Evolutionary conservation across 2,113 vertebrate species (phyloP), one percentile per base, ranked within the genome.

Genomic region (Pteruthius melanotis): DNA sequence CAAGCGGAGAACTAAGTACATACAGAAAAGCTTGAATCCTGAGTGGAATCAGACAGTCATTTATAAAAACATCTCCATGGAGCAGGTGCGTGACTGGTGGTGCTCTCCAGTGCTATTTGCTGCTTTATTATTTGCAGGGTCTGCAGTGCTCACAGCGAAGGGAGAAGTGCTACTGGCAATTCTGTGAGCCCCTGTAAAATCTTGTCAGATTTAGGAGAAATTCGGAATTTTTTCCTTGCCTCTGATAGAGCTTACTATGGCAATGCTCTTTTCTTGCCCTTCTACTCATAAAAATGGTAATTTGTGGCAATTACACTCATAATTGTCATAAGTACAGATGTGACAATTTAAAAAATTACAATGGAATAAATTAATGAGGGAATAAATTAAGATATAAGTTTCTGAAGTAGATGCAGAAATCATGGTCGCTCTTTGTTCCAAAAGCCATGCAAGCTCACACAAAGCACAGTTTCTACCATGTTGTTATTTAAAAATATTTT

Each of bases 1-100:
- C 97, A 99, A 99, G 96, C 97, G 99, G 94, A 98, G 99, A 85
- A 99, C 99, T 90, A 99, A 99, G 95, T 99, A 99, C 56, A 94
- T 98, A 42, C 99, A 99, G 98, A 99, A 99, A 96, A 99, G 99
- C 93, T 96, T 99, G 98, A 99, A 99, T 97, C 99, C 99, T 56
- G 99, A 99, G 93, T 99, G 99, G 99, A 99, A 99, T 98, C 99
- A 99, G 98, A 99, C 99, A 5, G 99, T 99, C 87, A 99, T 99
- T 97, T 99, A 99, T 97, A 99, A 99, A 98, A 99, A 99, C 95
- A 99, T 99, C 96, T 99, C 99, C 91, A 90, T 98, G 68, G 99
- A 99, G 91, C 99, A 99, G 99, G 99, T 99, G 98, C 27, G 96
- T 94, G 86, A 64, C 64, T 72, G 47, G 64, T 79, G 50, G 15